Evolutionary conservation across 2,888 invertebrate genomes (phyloP), one percentile per base, ranked within the genome.

Genomic region (Eretmocerus hayati): DNA sequence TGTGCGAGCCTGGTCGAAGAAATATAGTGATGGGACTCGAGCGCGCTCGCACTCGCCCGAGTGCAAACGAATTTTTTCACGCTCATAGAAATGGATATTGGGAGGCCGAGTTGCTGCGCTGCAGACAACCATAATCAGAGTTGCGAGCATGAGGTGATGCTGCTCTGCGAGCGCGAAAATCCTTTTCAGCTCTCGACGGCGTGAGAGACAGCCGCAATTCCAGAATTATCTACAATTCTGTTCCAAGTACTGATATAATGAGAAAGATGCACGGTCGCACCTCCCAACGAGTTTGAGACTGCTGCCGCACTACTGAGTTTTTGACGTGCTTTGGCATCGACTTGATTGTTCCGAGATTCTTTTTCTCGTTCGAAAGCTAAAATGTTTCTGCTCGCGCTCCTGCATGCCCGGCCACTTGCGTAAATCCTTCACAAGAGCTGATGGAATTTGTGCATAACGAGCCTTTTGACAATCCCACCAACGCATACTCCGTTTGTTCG

Each of bases 1-100:
- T n/a, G n/a, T 53, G 50, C 50, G 47, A 53, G 47, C 43, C 43
- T 49, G n/a, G 49, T 37, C 43, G 46, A 53, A 53, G 53, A 53
- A 53, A 50, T 53, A 53, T 50, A 50, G 48, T 53, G 48, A 53
- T 53, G 53, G 53, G 46, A 53, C 51, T 53, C 45, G 37, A 47
- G 23, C 31, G 21, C 23, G 4, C 33, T 13, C n/a, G 9, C 38
- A 5, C 41, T 16, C 41, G 21, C 32, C 8, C 36, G 26, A 47
- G 37, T 48, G n/a, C n/a, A n/a, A n/a, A n/a, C n/a, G n/a, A n/a
- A n/a, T n/a, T 47, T 51, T 51, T 51, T 51, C 43, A 47, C n/a
- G n/a, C n/a, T n/a, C n/a, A n/a, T n/a, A n/a, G n/a, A n/a, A n/a
- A n/a, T n/a, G n/a, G n/a, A n/a, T n/a, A n/a, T n/a, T n/a, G n/a